These are phyloP conservation scores for Siniperca knerii DNA, from an alignment of 2,113 vertebrate species.

Conservation along the genomic window DNA sequence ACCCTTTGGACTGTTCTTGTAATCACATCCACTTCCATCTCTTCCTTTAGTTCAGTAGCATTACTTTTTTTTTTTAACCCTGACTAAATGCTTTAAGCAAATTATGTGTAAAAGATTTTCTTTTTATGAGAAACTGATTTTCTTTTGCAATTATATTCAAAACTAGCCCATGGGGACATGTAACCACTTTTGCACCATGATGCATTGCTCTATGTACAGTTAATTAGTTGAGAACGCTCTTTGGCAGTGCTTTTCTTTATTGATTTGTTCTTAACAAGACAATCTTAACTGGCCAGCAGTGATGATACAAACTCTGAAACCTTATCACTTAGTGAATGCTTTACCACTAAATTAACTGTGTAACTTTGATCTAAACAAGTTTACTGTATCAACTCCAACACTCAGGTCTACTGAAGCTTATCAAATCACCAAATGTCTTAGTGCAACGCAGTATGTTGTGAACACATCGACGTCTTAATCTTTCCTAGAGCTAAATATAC, in stretches of 20 bases:
- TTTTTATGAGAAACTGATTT: not conserved
- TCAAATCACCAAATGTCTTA: constrained; percentile 86
- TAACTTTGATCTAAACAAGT: constrained; percentile 52
- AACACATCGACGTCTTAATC: constrained; percentile 84
- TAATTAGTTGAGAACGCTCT: constrained; percentile 15
- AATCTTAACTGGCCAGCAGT: constrained; percentile 55
- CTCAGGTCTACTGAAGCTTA: constrained; percentile 80
- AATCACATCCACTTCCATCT: constrained; percentile 6
- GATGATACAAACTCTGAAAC: constrained; percentile 47
- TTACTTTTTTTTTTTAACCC: constrained; percentile 11
- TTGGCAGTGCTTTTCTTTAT: constrained; percentile 3
- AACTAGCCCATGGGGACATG: not conserved
- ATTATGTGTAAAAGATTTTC: constrained; percentile 18
- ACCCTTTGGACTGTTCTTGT: constrained; percentile 4
- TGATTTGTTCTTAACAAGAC: constrained; percentile 39
- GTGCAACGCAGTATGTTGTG: constrained; percentile 63
- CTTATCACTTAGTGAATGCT: constrained; percentile 31
- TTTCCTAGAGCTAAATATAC: constrained; percentile 78
- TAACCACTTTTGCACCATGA: constrained; percentile 15
- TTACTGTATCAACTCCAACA: constrained; percentile 72
- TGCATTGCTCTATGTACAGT: constrained; percentile 10
- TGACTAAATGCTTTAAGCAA: constrained; percentile 34
- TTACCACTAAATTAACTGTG: constrained; percentile 56
- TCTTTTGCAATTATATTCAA: not conserved
- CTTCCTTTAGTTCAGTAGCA: constrained; percentile 2